Conservation (phyloP, 2,797 vertebrate species). For the Urosaurus nigricauda region DNA sequence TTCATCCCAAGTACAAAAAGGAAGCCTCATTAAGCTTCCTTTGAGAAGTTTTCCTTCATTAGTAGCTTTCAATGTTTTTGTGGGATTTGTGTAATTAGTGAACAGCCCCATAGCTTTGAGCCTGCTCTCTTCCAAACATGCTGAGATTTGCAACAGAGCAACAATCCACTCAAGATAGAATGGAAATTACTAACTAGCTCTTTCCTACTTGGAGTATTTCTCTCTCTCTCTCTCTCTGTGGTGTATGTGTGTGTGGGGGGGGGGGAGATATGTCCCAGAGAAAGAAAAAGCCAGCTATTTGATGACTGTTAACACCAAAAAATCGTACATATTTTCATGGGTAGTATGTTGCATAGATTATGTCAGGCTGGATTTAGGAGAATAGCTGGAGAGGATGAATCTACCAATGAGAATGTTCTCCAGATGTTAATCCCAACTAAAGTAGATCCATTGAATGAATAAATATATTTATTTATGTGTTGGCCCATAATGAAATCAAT, state of each 20-base stretch:
- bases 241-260: neutral
- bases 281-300: neutral
- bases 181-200: conserved; percentile 18
- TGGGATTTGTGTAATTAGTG: neutral
- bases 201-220: conserved; percentile 23
- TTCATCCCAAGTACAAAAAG: neutral
- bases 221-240: neutral
- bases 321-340: neutral
- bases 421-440: no score
- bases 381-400: neutral
- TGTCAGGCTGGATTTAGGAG: neutral
- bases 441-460: no score
- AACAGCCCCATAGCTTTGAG: neutral
- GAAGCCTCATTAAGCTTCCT: neutral
- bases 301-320: neutral
- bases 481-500: neutral
- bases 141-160: neutral
- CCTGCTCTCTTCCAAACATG: neutral
- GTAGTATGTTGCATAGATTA: neutral
- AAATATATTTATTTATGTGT: no score
- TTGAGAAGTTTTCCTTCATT: neutral
- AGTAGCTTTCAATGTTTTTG: neutral
- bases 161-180: neutral
- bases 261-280: neutral
- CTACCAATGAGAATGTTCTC: neutral